These are phyloP conservation scores for Pseudocheirus occidentalis DNA, from an alignment of 2,797 vertebrate genomes.

Conservation along the genomic window DNA sequence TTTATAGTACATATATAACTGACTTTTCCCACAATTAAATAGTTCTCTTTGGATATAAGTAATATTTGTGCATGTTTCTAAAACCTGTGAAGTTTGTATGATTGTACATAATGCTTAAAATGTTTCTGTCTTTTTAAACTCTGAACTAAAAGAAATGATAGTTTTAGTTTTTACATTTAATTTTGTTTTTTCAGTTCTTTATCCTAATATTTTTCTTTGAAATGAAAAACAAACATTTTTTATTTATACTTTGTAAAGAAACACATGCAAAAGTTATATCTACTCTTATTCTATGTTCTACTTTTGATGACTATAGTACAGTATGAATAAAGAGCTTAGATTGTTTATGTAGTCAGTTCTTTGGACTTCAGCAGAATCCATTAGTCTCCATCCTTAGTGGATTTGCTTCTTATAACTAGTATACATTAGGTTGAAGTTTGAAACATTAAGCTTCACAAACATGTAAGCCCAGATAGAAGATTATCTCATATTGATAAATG, in stretches of 20 bases:
- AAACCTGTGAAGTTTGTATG: not conserved
- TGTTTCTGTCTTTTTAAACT: slow-evolving; percentile 23
- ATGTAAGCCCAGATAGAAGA: not conserved
- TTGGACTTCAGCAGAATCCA: not conserved
- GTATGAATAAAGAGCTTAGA: not conserved
- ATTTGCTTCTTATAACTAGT: not conserved
- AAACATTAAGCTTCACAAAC: not conserved
- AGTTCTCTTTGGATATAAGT: not conserved
- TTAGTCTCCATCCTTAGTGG: not conserved
- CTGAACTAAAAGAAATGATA: not conserved
- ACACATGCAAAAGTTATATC: not conserved
- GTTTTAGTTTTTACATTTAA: slow-evolving; percentile 10
- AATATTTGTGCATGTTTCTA: not conserved
- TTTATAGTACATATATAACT: slow-evolving; percentile 1
- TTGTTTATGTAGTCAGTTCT: not conserved
- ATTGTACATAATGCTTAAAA: slow-evolving; percentile 21
- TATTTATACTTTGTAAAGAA: not conserved
- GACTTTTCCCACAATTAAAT: slow-evolving; percentile 11
- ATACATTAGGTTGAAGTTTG: not conserved
- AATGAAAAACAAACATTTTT: slow-evolving; percentile 3
- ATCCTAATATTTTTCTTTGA: not conserved
- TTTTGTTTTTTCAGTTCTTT: slow-evolving; percentile 11
- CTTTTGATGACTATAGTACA: not conserved
- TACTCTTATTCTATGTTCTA: not conserved
- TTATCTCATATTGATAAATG: not conserved